Conservation (phyloP, 2,797 vertebrate species). For the Fringilla coelebs region DNA sequence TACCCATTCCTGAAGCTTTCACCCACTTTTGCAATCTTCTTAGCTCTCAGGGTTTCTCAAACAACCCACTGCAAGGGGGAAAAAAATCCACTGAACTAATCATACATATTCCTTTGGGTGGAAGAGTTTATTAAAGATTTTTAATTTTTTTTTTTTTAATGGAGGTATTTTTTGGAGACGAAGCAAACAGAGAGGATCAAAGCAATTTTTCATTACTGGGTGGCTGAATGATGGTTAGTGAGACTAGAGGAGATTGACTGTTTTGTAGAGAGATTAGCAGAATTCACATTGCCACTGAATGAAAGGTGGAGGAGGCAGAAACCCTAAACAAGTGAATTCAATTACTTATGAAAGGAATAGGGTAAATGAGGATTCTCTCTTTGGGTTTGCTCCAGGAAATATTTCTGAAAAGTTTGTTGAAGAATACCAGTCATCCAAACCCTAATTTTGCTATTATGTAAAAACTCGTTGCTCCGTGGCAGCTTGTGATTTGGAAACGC, state of each 20-base stretch:
- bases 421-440: constrained; percentile 68
- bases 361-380: constrained; percentile 64
- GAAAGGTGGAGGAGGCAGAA: constrained; percentile 66
- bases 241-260: constrained; percentile 42
- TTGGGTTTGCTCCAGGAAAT: constrained; percentile 71
- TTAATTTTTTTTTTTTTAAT: neutral
- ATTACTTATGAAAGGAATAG: constrained; percentile 65
- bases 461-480: constrained; percentile 34
- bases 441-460: constrained; percentile 68
- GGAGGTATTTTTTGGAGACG: neutral
- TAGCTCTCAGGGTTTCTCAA: neutral
- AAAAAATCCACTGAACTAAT: neutral
- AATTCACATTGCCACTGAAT: neutral
- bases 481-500: constrained; percentile 63
- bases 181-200: constrained; percentile 5
- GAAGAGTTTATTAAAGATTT: neutral
- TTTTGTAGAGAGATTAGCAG: constrained; percentile 53
- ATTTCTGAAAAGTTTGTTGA: constrained; percentile 74
- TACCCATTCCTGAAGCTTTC: neutral
- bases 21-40: neutral
- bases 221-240: constrained; percentile 40
- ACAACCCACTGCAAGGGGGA: neutral
- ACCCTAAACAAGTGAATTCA: constrained; percentile 69
- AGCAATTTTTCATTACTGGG: constrained; percentile 45
- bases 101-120: neutral